phyloP scores from a whole-genome alignment of 2,113 vertebrate species.

The Scalopus aquaticus region DNA sequence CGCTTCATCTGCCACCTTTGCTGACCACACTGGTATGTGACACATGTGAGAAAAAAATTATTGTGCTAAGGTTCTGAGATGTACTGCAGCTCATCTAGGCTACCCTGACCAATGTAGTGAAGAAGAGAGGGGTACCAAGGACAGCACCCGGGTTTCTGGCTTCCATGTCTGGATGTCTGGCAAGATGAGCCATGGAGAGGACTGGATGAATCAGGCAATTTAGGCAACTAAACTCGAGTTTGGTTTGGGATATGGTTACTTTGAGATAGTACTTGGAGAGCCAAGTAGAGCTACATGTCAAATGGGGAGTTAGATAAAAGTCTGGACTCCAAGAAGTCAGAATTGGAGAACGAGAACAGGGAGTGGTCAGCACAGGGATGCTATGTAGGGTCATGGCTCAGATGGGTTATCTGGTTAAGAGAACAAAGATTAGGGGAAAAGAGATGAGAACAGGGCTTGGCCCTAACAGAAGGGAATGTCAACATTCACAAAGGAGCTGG shows the following conservation, averaged over 20 bases:
- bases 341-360: neutral
- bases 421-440: neutral
- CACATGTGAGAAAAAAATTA: neutral
- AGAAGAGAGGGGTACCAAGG: neutral
- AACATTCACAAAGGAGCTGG: neutral
- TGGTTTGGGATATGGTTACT: neutral
- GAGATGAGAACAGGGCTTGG: neutral
- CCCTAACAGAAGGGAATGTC: neutral
- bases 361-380: neutral
- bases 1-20: neutral
- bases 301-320: neutral
- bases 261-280: neutral
- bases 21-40: neutral
- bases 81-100: neutral
- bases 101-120: neutral
- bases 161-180: neutral
- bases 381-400: fast-evolving
- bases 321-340: neutral
- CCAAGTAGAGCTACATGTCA: neutral
- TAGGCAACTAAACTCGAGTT: neutral
- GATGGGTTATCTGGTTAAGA: neutral
- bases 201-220: neutral
- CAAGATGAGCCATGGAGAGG: neutral
- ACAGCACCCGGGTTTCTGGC: neutral
- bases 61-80: neutral